phyloP scores from a whole-genome alignment of 1,140 invertebrate genomes.

The Elysia chlorotica region DNA sequence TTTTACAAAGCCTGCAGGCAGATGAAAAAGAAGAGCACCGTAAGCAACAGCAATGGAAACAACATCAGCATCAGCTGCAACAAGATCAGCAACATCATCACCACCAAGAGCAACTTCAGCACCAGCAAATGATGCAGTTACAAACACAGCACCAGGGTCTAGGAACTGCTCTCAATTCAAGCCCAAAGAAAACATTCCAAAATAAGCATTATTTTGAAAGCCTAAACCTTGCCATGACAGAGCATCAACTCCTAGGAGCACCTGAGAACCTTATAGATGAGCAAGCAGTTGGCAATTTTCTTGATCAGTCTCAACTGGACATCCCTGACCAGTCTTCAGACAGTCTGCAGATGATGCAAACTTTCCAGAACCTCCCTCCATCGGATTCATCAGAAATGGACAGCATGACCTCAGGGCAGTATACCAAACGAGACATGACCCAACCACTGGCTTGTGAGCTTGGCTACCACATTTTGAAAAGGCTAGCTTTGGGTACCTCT shows the following conservation, averaged over 20 bases:
- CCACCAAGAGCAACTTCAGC: background rate
- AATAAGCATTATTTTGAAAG: conserved; percentile 17
- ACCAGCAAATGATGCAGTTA: background rate
- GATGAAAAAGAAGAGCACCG: conserved; percentile 19
- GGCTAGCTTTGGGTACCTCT: background rate
- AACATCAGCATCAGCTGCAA: conserved; percentile 6
- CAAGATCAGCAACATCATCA: conserved; percentile 9
- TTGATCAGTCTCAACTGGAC: conserved; percentile 3
- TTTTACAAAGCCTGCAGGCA: conserved; percentile 17
- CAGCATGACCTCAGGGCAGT: background rate
- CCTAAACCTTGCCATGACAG: background rate
- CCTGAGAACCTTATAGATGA: conserved; percentile 12
- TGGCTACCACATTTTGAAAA: conserved; percentile 8
- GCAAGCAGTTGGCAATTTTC: conserved; percentile 3
- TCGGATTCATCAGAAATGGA: background rate
- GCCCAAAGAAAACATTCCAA: conserved; percentile 22
- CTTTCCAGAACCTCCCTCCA: background rate
- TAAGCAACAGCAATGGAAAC: too few relatives aligned
- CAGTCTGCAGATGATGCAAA: background rate
- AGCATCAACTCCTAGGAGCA: conserved; percentile 2
- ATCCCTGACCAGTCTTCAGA: background rate
- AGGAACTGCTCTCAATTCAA: background rate
- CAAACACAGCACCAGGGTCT: background rate
- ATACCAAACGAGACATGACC: background rate
- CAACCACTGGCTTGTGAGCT: background rate